These are phyloP conservation scores for Drosophila melanosoma DNA, from an alignment of 2,888 invertebrate genomes.

Conservation along the genomic window DNA sequence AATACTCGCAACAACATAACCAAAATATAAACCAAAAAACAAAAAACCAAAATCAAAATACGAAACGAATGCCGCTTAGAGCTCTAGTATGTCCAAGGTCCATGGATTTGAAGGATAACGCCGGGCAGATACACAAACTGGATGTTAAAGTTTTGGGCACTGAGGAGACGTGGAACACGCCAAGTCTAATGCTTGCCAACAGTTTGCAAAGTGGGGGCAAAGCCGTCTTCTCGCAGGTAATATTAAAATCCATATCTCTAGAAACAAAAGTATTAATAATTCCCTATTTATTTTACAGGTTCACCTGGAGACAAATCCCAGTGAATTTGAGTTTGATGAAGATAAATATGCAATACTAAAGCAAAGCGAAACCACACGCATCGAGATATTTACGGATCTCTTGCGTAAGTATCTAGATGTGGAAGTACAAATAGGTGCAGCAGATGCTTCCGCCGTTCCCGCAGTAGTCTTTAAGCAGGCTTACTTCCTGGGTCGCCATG, in stretches of 20 bases:
- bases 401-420: slow-evolving; percentile 88
- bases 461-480: slow-evolving; percentile 86
- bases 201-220: slow-evolving; percentile 88
- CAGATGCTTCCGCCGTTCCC: neutral
- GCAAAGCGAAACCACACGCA: slow-evolving; percentile 89
- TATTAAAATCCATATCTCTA: too few species aligned
- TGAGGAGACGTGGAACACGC: slow-evolving; percentile 95
- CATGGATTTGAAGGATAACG: slow-evolving; percentile 85
- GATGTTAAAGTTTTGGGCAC: slow-evolving; percentile 92
- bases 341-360: slow-evolving; percentile 87
- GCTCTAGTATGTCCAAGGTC: slow-evolving; percentile 86
- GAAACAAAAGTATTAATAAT: neutral
- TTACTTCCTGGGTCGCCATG: slow-evolving; percentile 92
- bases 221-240: slow-evolving; percentile 92
- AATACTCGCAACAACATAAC: slow-evolving; percentile 48
- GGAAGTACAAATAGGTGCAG: slow-evolving; percentile 52
- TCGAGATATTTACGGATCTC: slow-evolving; percentile 92
- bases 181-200: slow-evolving; percentile 90
- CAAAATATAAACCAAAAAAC: slow-evolving; percentile 53
- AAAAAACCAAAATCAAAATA: slow-evolving; percentile 47
- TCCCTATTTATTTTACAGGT: slow-evolving; percentile 86
- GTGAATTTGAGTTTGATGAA: slow-evolving; percentile 88
- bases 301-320: slow-evolving; percentile 92
- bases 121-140: slow-evolving; percentile 88
- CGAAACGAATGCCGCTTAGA: slow-evolving; percentile 83